Evolutionary conservation across 1,140 invertebrate genomes (phyloP).

Genomic region (Acromyrmex echinatior): DNA sequence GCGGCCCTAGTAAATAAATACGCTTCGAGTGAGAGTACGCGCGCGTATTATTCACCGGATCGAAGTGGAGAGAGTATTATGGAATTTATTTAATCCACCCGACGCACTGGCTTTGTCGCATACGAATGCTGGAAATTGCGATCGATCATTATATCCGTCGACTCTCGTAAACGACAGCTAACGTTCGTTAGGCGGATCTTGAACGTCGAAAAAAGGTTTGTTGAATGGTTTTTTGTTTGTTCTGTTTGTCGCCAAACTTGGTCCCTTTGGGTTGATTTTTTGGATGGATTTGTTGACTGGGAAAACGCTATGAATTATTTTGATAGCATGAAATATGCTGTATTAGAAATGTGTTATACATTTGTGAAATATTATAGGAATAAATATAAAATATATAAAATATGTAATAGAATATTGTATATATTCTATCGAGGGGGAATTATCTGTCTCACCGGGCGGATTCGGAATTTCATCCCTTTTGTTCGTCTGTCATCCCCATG

Average conservation of each 20-base stretch:
- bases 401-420: constrained; percentile 35
- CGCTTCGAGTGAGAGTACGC: constrained; percentile 58
- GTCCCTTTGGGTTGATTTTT: background rate
- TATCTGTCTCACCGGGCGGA: constrained; percentile 19
- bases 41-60: constrained; percentile 79
- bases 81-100: constrained; percentile 85
- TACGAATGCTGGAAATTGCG: constrained; percentile 80
- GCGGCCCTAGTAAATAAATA: constrained; percentile 75
- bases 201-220: constrained; percentile 34
- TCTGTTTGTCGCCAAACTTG: background rate
- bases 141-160: constrained; percentile 75
- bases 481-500: constrained; percentile 57
- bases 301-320: constrained; percentile 7
- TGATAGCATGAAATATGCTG: background rate
- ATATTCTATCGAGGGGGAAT: background rate
- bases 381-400: constrained; percentile 13
- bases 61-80: constrained; percentile 83
- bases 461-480: constrained; percentile 48
- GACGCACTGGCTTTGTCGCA: constrained; percentile 82
- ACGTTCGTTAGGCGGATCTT: constrained; percentile 74
- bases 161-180: constrained; percentile 73
- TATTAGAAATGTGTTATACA: background rate
- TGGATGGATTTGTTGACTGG: background rate
- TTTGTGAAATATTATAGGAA: background rate
- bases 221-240: background rate